Evolutionary conservation across 2,113 vertebrate genomes (phyloP).

Genomic region (Lophius piscatorius): DNA sequence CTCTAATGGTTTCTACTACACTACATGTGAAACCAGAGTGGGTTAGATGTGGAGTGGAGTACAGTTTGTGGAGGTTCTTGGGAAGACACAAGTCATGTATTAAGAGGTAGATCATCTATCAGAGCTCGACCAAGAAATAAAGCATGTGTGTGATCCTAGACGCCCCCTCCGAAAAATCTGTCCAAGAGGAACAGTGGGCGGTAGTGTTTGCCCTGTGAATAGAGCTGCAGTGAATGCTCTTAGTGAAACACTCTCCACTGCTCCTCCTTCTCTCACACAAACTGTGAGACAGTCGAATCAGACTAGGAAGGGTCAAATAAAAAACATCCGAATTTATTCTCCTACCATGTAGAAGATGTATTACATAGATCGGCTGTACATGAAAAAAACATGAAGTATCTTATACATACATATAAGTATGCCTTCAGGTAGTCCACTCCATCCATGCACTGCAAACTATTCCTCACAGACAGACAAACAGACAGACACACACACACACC

Average conservation of each 20-base stretch:
- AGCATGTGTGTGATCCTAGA: constrained; percentile 60
- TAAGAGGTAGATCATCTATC: constrained; percentile 18
- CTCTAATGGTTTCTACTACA: too few relatives aligned
- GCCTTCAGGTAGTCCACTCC: too few relatives aligned
- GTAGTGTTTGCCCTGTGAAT: constrained; percentile 61
- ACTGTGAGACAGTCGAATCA: constrained; percentile 7
- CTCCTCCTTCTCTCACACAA: background rate
- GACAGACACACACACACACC: background rate
- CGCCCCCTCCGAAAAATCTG: constrained; percentile 19
- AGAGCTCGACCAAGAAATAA: constrained; percentile 10
- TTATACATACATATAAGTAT: too few relatives aligned
- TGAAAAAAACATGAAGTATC: constrained; percentile 36
- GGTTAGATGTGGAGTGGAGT: constrained; percentile 1
- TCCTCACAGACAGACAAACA: background rate
- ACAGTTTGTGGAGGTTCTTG: background rate
- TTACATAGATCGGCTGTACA: constrained; percentile 40
- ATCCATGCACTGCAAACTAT: constrained; percentile 36
- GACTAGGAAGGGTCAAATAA: constrained; percentile 43
- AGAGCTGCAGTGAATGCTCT: constrained; percentile 51
- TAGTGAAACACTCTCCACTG: constrained; percentile 28
- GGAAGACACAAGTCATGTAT: constrained; percentile 7
- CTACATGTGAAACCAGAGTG: too few relatives aligned
- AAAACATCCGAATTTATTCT: constrained; percentile 65
- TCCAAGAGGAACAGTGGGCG: constrained; percentile 59
- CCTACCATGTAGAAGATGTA: constrained; percentile 27